Evolutionary conservation across 2,888 invertebrate genomes (phyloP).

Genomic region (Nemapogon koenigi): DNA sequence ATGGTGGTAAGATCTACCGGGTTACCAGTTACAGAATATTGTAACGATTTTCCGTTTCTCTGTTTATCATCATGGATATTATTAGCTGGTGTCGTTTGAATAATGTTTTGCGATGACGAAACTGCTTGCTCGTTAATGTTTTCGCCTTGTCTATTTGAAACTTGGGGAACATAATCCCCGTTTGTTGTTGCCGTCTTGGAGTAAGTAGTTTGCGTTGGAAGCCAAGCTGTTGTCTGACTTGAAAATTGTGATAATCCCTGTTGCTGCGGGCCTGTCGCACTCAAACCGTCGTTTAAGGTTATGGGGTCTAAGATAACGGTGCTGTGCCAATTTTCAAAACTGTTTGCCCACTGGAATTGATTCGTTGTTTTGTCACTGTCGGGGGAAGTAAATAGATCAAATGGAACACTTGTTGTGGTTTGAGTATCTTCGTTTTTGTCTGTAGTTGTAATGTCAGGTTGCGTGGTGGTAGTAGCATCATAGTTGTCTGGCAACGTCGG

Average conservation of each 20-base stretch:
- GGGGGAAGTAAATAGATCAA: slow-evolving; percentile 42
- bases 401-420: slow-evolving; percentile 32
- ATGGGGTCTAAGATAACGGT: slow-evolving; percentile 75
- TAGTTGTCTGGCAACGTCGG: slow-evolving; percentile 36
- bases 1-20: slow-evolving; percentile 70
- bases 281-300: slow-evolving; percentile 72
- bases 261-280: slow-evolving; percentile 36
- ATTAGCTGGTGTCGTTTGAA: slow-evolving; percentile 28
- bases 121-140: slow-evolving; percentile 33
- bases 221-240: slow-evolving; percentile 32
- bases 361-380: slow-evolving; percentile 46
- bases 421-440: slow-evolving; percentile 26
- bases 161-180: neutral
- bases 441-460: slow-evolving; percentile 27
- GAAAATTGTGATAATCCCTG: slow-evolving; percentile 24
- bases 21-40: slow-evolving; percentile 47
- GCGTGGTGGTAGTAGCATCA: slow-evolving; percentile 28
- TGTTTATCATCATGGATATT: slow-evolving; percentile 22
- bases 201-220: slow-evolving; percentile 16
- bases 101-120: slow-evolving; percentile 34
- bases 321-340: slow-evolving; percentile 67
- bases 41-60: slow-evolving; percentile 40
- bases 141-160: neutral
- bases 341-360: slow-evolving; percentile 55
- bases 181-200: slow-evolving; percentile 26